A percentile compares a stretch with the other conserved stretches of the same genome.
Conservation (phyloP, 2,888 invertebrate genomes). For the Caenorhabditis japonica region DNA sequence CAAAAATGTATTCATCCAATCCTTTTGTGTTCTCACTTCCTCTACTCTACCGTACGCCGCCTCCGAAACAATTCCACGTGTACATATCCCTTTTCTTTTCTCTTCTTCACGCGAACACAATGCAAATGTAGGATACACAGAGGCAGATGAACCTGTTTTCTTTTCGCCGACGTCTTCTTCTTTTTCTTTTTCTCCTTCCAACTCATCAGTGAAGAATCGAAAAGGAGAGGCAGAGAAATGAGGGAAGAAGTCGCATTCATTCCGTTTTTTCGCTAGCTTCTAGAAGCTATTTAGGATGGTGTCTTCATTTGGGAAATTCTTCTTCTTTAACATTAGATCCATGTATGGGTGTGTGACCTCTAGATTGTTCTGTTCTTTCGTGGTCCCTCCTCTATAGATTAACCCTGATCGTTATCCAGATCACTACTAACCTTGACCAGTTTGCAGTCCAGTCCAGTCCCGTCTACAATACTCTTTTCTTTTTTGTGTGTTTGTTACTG, state of each 20-base stretch:
- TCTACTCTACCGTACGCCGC: constrained; percentile 12
- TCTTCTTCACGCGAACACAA: constrained; percentile 14
- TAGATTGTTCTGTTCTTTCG: too few species aligned
- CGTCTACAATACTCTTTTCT: background rate
- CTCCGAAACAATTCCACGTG: constrained; percentile 20
- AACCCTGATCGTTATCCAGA: too few species aligned
- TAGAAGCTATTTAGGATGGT: background rate
- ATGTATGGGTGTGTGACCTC: too few species aligned
- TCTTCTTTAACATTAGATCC: too few species aligned
- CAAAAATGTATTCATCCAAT: too few species aligned
- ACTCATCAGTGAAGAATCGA: constrained; percentile 30
- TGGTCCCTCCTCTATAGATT: too few species aligned
- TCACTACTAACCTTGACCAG: background rate
- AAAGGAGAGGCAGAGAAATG: constrained; percentile 4
- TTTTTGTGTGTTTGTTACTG: background rate
- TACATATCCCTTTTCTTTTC: constrained; percentile 7
- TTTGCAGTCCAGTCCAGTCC: background rate
- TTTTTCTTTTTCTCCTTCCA: too few species aligned
- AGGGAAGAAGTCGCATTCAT: constrained; percentile 3
- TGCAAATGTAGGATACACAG: background rate
- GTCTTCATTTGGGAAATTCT: background rate
- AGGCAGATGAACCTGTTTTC: constrained; percentile 25
- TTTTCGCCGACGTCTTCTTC: constrained; percentile 18
- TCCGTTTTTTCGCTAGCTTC: constrained; percentile 18
- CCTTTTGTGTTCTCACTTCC: too few species aligned